A percentile compares a stretch with the other conserved stretches of the same genome.
Conservation (phyloP, 2,888 invertebrate genomes). For the Drosophila falleni region DNA sequence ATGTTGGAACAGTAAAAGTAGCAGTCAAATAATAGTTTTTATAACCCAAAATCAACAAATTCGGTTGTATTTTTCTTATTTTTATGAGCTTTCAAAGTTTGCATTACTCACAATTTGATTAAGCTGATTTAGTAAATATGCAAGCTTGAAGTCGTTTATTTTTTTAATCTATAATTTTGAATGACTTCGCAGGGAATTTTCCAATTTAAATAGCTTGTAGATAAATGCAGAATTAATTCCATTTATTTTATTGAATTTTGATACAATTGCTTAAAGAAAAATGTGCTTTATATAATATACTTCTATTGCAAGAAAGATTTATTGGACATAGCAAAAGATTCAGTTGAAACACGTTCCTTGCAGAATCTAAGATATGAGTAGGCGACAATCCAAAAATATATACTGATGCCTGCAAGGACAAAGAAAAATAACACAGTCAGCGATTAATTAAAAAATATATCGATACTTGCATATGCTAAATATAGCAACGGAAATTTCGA, state of each 20-base stretch:
- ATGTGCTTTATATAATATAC: background rate
- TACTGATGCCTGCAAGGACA: slow-evolving; percentile 10
- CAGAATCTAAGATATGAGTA: slow-evolving; percentile 29
- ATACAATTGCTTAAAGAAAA: background rate
- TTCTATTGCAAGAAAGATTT: background rate
- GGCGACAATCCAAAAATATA: slow-evolving; percentile 50
- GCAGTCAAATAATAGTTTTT: slow-evolving; percentile 1
- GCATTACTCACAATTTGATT: no score
- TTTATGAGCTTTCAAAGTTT: background rate
- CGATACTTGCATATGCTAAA: slow-evolving; percentile 25
- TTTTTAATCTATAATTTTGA: no score
- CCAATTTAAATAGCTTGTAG: background rate
- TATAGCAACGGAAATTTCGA: background rate
- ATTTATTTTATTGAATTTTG: background rate
- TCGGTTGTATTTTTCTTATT: background rate
- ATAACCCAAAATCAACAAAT: background rate
- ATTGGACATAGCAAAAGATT: background rate
- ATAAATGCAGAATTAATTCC: background rate
- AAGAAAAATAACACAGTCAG: no score
- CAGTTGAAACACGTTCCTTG: background rate
- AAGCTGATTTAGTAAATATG: background rate
- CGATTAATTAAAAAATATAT: background rate
- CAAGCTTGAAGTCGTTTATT: no score
- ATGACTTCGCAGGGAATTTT: background rate
- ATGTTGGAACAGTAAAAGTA: slow-evolving; percentile 2